phyloP scores from a whole-genome alignment of 2,888 invertebrate species.

The Eristalis intricaria region DNA sequence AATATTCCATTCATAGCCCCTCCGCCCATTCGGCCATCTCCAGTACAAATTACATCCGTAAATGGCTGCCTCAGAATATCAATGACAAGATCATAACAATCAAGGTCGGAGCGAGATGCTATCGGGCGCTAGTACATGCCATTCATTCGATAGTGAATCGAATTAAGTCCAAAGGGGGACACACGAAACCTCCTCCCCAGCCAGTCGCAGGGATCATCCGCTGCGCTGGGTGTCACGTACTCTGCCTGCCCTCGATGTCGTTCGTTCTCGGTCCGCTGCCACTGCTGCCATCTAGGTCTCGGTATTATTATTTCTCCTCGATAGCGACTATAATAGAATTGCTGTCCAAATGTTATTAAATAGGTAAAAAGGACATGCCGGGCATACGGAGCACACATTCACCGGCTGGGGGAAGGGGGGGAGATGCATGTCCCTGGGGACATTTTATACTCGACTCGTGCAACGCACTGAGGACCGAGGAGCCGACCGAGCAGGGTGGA shows the following conservation, averaged over 20 bases:
- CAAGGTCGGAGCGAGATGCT: slow-evolving; percentile 46
- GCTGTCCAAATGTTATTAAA: slow-evolving; percentile 71
- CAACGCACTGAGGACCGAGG: slow-evolving; percentile 45
- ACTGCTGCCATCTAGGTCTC: slow-evolving; percentile 19
- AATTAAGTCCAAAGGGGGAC: slow-evolving; percentile 42
- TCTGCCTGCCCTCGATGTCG: slow-evolving; percentile 20
- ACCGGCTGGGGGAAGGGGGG: not conserved
- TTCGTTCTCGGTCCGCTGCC: not conserved
- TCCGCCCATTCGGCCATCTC: slow-evolving; percentile 11
- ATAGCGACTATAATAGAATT: slow-evolving; percentile 70
- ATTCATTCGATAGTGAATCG: slow-evolving; percentile 45
- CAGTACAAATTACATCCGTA: slow-evolving; percentile 52
- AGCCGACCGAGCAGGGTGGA: slow-evolving; percentile 38
- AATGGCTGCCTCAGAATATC: slow-evolving; percentile 55
- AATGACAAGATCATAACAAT: slow-evolving; percentile 61
- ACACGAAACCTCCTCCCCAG: not conserved
- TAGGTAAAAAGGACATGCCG: slow-evolving; percentile 69
- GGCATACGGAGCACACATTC: slow-evolving; percentile 45
- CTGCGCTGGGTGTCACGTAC: slow-evolving; percentile 46
- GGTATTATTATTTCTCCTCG: slow-evolving; percentile 64
- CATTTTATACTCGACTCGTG: slow-evolving; percentile 33
- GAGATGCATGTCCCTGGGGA: slow-evolving; percentile 9
- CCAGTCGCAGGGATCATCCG: slow-evolving; percentile 10
- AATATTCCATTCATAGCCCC: slow-evolving; percentile 37
- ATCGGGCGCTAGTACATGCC: slow-evolving; percentile 15